Evolutionary conservation across 2,113 vertebrate genomes (phyloP), one percentile per base, ranked within the genome.

Genomic region (Galbula dea): DNA sequence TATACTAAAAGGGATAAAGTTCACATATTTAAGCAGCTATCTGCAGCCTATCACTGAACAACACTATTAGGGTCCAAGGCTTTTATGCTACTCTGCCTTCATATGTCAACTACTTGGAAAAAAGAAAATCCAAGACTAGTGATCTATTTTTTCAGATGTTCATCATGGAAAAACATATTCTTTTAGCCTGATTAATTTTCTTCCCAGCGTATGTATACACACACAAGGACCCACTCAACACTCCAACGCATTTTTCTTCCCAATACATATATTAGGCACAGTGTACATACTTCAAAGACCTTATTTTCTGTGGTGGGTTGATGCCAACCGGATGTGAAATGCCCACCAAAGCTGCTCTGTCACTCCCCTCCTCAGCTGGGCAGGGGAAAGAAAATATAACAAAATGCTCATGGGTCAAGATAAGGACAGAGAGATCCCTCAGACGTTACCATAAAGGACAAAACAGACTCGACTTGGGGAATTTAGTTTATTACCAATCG

Each of bases 381-480:
- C 15, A 52, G 17, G 12, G 19, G 24, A 48, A 20, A 48, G 20
- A 34, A 71, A 71, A 51, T 18, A 36, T 3, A 58, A 32, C 11
- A 14, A 55, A 86, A 43, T 8, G 17, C 21, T 41, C 2, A 1
- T 24, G 29, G 7, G 3, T 45, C 3, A 11, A 51, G 55, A 19
- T 39, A 63, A 49, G 22, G 15, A 23, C 16, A 43, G 11, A 34
- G 39, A 68, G 9, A 71, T 43, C 32, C 41, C 26, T n/a, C 32
- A 26, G 2, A 23, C 45, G 5, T 21, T 57, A 43, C 14, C 2
- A 8, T 63, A 41, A 30, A 0, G 0, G 12, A 20, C 7, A 58
- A 69, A 83, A 16, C 6, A 41, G 17, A 23, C n/a, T 54, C 2
- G 1, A 8, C 9, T 16, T 55, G 14, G 34, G 15, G 15, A 74